A percentile compares a stretch with the other conserved stretches of the same genome.
These are phyloP conservation scores for Leptodirus hochenwartii DNA, from an alignment of 2,888 invertebrate genomes.

Conservation along the genomic window DNA sequence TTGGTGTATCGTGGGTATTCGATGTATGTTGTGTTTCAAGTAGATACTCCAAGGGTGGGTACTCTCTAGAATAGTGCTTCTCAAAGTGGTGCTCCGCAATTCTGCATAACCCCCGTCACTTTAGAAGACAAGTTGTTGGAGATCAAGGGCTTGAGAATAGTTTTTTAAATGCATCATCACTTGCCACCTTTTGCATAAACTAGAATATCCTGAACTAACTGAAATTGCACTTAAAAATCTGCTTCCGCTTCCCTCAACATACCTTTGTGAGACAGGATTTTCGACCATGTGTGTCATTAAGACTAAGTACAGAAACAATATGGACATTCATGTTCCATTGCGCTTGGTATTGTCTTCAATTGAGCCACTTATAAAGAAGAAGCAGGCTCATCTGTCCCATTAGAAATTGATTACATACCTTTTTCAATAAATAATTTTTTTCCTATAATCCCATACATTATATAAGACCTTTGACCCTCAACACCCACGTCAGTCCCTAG, in stretches of 20 bases:
- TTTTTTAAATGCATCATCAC: conserved; percentile 1
- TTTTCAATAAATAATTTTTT: no score
- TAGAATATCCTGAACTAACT: conserved; percentile 2
- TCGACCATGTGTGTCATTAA: background rate
- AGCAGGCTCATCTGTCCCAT: no score
- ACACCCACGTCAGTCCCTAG: no score
- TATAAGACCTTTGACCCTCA: no score
- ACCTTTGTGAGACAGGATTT: conserved; percentile 2
- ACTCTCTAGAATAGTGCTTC: no score
- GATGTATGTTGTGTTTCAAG: no score
- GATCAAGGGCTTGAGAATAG: background rate
- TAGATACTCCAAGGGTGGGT: no score
- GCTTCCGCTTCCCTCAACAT: conserved; percentile 1
- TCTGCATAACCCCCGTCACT: no score
- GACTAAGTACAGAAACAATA: background rate
- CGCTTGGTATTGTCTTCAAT: background rate
- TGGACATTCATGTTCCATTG: conserved; percentile 2
- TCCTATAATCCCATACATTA: no score
- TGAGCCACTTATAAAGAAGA: conserved; percentile 2
- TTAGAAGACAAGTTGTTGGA: conserved; percentile 1
- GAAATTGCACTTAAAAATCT: conserved; percentile 1
- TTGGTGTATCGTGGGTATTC: no score
- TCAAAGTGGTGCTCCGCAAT: no score
- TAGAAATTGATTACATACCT: no score
- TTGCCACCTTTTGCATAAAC: conserved; percentile 2